Percentiles rank a stretch among this genome's conserved stretches.
Evolutionary conservation across 2,113 vertebrate species (phyloP).

Genomic region (Clarias macrocephalus): DNA sequence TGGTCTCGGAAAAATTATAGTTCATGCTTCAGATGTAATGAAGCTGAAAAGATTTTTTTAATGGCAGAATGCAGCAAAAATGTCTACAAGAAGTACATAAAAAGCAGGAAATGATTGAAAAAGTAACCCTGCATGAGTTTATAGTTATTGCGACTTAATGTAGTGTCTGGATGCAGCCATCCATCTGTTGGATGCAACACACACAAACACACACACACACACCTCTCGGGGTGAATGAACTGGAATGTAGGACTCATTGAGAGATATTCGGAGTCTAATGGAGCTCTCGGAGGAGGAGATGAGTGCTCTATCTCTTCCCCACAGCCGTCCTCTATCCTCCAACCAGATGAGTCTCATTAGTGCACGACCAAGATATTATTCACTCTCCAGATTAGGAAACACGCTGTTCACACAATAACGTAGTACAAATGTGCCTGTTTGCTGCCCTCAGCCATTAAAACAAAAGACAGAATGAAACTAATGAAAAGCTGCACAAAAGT

Average conservation of each 20-base stretch:
- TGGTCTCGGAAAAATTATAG: background rate
- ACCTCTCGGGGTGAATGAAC: conserved; percentile 31
- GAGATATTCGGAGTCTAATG: conserved; percentile 25
- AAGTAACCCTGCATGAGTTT: background rate
- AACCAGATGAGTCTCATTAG: conserved; percentile 55
- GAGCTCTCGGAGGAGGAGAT: conserved; percentile 19
- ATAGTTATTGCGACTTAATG: conserved; percentile 4
- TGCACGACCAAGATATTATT: conserved; percentile 42
- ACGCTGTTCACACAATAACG: conserved; percentile 38
- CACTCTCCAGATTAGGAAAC: conserved; percentile 41
- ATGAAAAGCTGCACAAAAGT: conserved; percentile 13
- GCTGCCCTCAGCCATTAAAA: conserved; percentile 33
- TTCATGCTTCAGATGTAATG: background rate
- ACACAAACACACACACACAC: background rate
- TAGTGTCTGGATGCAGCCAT: background rate
- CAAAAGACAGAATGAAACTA: conserved; percentile 44
- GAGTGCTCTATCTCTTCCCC: conserved; percentile 47
- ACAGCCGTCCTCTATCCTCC: conserved; percentile 41
- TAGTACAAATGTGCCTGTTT: conserved; percentile 41
- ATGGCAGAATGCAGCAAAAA: background rate
- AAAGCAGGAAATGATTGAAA: conserved; percentile 3
- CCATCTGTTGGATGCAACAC: background rate
- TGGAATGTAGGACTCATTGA: conserved; percentile 41
- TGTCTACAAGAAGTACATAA: background rate
- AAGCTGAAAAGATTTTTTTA: background rate